Evolutionary conservation across 1,140 invertebrate species (phyloP).

Genomic region (Leptinotarsa undecemlineata): DNA sequence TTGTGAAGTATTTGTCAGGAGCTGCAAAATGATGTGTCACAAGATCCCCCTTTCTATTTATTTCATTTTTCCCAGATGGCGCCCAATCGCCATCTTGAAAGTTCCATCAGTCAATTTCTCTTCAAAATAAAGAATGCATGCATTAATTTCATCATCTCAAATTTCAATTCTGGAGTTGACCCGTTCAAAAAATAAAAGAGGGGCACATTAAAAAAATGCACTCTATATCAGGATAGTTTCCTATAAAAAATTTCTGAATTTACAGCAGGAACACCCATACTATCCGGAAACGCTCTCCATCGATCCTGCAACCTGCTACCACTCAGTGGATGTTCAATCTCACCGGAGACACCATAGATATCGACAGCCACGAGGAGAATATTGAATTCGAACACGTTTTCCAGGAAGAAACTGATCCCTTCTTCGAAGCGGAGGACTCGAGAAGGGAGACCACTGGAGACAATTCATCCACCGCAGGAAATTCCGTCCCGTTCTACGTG

Average conservation of each 20-base stretch:
- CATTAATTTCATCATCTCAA: too few relatives aligned
- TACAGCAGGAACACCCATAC: background rate
- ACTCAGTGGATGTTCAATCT: slow-evolving; percentile 54
- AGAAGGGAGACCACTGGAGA: background rate
- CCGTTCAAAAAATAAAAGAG: too few relatives aligned
- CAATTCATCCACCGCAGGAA: slow-evolving; percentile 1
- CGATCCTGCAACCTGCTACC: background rate
- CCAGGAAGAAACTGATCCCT: slow-evolving; percentile 40
- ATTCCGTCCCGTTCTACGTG: background rate
- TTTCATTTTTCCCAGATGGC: too few relatives aligned
- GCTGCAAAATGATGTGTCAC: too few relatives aligned
- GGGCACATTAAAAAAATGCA: too few relatives aligned
- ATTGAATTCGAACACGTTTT: slow-evolving; percentile 8
- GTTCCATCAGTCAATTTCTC: too few relatives aligned
- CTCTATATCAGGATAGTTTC: background rate
- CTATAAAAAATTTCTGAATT: background rate
- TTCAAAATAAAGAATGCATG: too few relatives aligned
- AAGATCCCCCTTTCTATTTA: too few relatives aligned
- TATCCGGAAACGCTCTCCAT: background rate
- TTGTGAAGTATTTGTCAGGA: too few relatives aligned
- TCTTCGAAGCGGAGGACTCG: background rate
- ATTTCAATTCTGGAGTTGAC: too few relatives aligned
- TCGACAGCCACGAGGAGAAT: slow-evolving; percentile 26
- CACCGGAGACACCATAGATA: slow-evolving; percentile 55
- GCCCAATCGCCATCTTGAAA: too few relatives aligned